These are phyloP conservation scores for Lasioglossum baleicum DNA, from an alignment of 1,140 invertebrate species.

Conservation along the genomic window DNA sequence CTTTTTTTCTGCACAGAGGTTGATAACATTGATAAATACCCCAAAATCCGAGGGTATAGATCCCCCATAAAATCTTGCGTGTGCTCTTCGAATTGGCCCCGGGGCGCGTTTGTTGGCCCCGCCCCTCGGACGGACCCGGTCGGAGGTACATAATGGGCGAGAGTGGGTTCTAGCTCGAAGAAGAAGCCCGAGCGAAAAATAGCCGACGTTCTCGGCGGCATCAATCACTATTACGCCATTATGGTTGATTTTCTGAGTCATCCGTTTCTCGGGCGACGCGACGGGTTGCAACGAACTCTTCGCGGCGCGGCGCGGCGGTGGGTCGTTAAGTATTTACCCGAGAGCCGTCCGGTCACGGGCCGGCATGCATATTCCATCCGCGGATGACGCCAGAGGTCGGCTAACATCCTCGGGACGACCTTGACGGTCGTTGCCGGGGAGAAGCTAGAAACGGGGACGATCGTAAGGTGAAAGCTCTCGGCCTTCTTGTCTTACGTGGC, in stretches of 20 bases:
- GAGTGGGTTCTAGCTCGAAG: too few species aligned
- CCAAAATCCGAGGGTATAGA: too few species aligned
- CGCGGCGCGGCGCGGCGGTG: neutral
- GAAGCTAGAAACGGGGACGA: slow-evolving; percentile 52
- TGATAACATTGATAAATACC: too few species aligned
- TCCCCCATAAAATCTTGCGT: too few species aligned
- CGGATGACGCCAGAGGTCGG: slow-evolving; percentile 55
- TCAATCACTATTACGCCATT: slow-evolving; percentile 2
- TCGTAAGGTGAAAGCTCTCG: slow-evolving; percentile 61
- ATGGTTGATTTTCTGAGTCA: neutral
- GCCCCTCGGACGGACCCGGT: too few species aligned
- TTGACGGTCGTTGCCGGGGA: slow-evolving; percentile 40
- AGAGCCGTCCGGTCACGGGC: slow-evolving; percentile 12
- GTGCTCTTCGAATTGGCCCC: too few species aligned
- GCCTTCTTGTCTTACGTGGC: slow-evolving; percentile 51
- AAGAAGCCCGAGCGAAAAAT: too few species aligned
- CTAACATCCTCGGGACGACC: slow-evolving; percentile 58
- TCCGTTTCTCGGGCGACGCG: neutral
- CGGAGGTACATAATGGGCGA: too few species aligned
- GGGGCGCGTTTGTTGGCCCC: too few species aligned
- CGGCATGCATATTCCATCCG: slow-evolving; percentile 46
- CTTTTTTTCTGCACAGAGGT: too few species aligned
- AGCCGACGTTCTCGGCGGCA: neutral
- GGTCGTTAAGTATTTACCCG: slow-evolving; percentile 51
- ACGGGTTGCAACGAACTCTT: neutral